phyloP scores from a whole-genome alignment of 1,140 invertebrate genomes.

The Steinernema feltiae region DNA sequence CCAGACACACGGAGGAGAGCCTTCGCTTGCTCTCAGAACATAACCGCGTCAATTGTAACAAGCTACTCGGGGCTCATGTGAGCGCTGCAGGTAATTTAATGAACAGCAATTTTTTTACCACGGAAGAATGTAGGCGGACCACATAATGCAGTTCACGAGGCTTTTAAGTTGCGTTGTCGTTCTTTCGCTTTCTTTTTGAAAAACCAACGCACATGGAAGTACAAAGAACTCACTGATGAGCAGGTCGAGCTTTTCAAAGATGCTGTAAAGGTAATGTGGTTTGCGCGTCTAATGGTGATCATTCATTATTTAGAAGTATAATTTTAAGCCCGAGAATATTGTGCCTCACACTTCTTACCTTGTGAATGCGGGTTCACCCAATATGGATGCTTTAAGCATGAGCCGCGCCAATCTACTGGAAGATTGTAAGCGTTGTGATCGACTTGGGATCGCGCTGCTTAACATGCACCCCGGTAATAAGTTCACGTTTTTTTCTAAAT shows the following conservation, averaged over 20 bases:
- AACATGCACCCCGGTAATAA: constrained; percentile 63
- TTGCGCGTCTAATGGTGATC: background rate
- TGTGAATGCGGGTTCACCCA: constrained; percentile 62
- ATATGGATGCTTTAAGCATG: constrained; percentile 60
- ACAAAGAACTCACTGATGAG: constrained; percentile 60
- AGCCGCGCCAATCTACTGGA: constrained; percentile 61
- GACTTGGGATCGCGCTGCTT: constrained; percentile 61
- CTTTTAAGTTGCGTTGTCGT: constrained; percentile 55
- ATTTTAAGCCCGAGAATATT: constrained; percentile 48
- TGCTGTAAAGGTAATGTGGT: constrained; percentile 50
- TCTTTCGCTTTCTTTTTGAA: constrained; percentile 62
- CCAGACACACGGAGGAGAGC: no score
- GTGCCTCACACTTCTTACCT: constrained; percentile 63
- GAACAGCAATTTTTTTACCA: constrained; percentile 64
- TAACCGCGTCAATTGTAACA: no score
- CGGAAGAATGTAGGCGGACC: constrained; percentile 29
- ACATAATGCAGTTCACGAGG: constrained; percentile 46
- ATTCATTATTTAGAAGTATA: constrained; percentile 39
- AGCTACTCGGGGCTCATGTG: constrained; percentile 59
- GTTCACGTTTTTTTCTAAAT: constrained; percentile 15
- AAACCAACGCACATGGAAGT: constrained; percentile 61
- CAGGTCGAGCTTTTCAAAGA: constrained; percentile 59
- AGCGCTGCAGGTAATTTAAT: constrained; percentile 61
- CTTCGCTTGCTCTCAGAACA: no score
- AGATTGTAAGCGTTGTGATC: constrained; percentile 62